Evolutionary conservation across 1,140 invertebrate species (phyloP).

Genomic region (Eurytemora carolleeae): DNA sequence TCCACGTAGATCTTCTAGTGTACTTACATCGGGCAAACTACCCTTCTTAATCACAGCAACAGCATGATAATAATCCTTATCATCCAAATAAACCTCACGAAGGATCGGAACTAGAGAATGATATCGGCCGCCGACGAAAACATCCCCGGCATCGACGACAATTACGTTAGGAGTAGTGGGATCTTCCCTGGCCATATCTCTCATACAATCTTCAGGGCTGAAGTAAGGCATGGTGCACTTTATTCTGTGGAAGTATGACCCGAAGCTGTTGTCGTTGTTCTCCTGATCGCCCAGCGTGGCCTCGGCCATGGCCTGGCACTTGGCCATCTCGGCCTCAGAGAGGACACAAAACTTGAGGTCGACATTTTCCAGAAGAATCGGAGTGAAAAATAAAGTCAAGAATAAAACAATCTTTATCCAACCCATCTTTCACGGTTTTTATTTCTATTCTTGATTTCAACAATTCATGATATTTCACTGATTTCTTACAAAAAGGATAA

Average conservation of each 20-base stretch:
- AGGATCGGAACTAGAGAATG: slow-evolving; percentile 77
- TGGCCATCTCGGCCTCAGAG: slow-evolving; percentile 19
- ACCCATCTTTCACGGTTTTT: too few relatives aligned
- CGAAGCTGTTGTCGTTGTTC: neutral
- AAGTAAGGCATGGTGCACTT: slow-evolving; percentile 18
- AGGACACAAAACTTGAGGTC: slow-evolving; percentile 21
- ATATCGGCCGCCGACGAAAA: slow-evolving; percentile 73
- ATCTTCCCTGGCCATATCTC: slow-evolving; percentile 34
- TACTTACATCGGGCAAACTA: slow-evolving; percentile 37
- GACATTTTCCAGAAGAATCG: too few relatives aligned
- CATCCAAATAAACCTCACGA: slow-evolving; percentile 20
- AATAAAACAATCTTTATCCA: too few relatives aligned
- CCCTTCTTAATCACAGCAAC: slow-evolving; percentile 62
- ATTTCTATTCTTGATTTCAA: too few relatives aligned
- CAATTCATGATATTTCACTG: too few relatives aligned
- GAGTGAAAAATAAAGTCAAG: too few relatives aligned
- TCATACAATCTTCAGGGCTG: slow-evolving; percentile 28
- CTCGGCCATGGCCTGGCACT: slow-evolving; percentile 21
- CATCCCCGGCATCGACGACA: slow-evolving; percentile 70
- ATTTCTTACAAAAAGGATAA: too few relatives aligned
- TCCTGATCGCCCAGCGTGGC: slow-evolving; percentile 14
- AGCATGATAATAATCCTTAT: slow-evolving; percentile 32
- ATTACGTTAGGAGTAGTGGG: slow-evolving; percentile 46
- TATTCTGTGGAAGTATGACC: slow-evolving; percentile 16
- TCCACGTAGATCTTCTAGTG: slow-evolving; percentile 43